Evolutionary conservation across 2,113 vertebrate species (phyloP), one percentile per base, ranked within the genome.

Genomic region (Daubentonia madagascariensis): DNA sequence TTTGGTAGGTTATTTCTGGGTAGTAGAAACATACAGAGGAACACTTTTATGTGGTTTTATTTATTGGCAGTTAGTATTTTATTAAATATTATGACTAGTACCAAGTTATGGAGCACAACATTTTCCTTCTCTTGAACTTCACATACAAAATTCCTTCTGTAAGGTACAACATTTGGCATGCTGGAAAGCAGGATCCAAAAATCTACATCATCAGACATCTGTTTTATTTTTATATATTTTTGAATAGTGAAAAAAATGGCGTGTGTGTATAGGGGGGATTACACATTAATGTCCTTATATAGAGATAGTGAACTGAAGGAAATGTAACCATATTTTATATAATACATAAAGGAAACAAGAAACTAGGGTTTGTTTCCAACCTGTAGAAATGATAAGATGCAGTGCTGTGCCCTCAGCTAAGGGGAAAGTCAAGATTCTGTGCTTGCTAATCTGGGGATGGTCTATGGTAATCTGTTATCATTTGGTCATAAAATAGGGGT

Each of bases 41-140:
- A 70, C 30, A 80, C 30, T 97, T 95, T 97, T n/a, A 92, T 92
- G 90, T 94, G 89, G 79, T 76, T 95, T 95, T 83, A 88, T 93
- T 92, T 88, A 93, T 86, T 95, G 89, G 89, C 59, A 94, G 67
- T 85, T 95, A 95, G 81, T 88, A 89, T 83, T 93, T 96, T 85
- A 94, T 97, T 97, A 92, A 95, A 85, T 92, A 94, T 96, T 97
- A 73, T 95, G 80, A 79, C 75, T 90, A 45, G 75, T 93, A 61
- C 78, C 70, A 91, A 87, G 45, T 54, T 95, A 85, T 76, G 28
- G 43, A 91, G 37, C 23, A 91, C 45, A 80, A 96, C 48, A 81
- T 84, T 96, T 96, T 96, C 83, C 68, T 93, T 86, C 35, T 7
- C 63, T 63, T 91, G 20, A 96, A 96, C 18, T 40, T 76, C 32